These are phyloP conservation scores for Grallaria varia DNA, from an alignment of 2,113 vertebrate genomes.

Conservation along the genomic window DNA sequence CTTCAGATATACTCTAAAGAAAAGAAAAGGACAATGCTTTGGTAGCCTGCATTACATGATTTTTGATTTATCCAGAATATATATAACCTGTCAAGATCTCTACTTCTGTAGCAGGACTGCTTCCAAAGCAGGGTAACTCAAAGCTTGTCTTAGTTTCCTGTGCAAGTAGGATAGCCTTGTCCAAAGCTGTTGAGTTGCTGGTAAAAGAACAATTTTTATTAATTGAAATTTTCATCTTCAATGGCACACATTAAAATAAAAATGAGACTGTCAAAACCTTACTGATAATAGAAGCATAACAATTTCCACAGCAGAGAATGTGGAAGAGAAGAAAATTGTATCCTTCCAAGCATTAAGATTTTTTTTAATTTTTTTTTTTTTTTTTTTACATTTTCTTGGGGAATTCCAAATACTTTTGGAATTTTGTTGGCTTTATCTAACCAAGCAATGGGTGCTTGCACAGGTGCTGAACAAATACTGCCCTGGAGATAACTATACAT, in stretches of 20 bases:
- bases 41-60: neutral
- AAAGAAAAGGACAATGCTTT: neutral
- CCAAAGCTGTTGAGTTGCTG: neutral
- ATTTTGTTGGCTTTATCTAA: constrained; percentile 31
- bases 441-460: neutral
- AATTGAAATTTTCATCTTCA: neutral
- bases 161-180: neutral
- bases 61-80: neutral
- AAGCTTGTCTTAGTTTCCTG: neutral
- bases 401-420: constrained; percentile 20
- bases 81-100: neutral
- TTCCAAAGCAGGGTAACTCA: neutral
- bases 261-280: neutral
- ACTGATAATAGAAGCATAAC: neutral
- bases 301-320: neutral
- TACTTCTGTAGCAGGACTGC: neutral
- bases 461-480: neutral
- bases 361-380: neutral
- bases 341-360: constrained; percentile 5
- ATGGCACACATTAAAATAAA: neutral
- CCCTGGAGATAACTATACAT: neutral
- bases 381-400: constrained; percentile 26
- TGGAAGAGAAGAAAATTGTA: neutral
- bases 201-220: neutral
- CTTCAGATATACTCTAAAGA: neutral